Conservation (phyloP, 2,797 vertebrate species). For the Meriones psammophilus region DNA sequence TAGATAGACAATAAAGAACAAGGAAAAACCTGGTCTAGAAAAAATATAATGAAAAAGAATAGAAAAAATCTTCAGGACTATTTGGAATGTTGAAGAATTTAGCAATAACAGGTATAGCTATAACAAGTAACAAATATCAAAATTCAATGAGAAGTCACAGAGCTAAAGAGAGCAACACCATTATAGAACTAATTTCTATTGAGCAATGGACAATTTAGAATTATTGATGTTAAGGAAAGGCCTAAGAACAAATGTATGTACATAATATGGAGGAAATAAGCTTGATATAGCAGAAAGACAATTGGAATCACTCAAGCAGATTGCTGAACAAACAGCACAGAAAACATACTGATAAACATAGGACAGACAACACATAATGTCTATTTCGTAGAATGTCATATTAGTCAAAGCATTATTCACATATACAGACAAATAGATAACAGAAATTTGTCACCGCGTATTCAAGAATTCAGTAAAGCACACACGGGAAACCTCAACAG, state of each 20-base stretch:
- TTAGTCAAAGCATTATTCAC: background rate
- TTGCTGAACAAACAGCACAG: background rate
- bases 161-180: background rate
- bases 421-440: background rate
- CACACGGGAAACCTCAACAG: background rate
- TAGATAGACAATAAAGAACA: background rate
- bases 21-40: background rate
- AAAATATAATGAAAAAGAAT: background rate
- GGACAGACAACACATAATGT: no score
- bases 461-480: conserved; percentile 14
- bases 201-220: background rate
- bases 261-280: background rate
- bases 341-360: background rate
- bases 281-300: background rate
- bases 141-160: conserved; percentile 41
- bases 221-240: background rate
- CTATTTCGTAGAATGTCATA: background rate
- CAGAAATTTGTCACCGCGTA: background rate
- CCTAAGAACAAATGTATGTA: background rate
- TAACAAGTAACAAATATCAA: background rate
- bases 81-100: conserved; percentile 28
- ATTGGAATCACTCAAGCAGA: background rate
- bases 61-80: background rate
- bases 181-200: background rate
- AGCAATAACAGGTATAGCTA: background rate